Evolutionary conservation across 2,888 invertebrate genomes (phyloP).

Genomic region (Mesorhabditis spiculigera): DNA sequence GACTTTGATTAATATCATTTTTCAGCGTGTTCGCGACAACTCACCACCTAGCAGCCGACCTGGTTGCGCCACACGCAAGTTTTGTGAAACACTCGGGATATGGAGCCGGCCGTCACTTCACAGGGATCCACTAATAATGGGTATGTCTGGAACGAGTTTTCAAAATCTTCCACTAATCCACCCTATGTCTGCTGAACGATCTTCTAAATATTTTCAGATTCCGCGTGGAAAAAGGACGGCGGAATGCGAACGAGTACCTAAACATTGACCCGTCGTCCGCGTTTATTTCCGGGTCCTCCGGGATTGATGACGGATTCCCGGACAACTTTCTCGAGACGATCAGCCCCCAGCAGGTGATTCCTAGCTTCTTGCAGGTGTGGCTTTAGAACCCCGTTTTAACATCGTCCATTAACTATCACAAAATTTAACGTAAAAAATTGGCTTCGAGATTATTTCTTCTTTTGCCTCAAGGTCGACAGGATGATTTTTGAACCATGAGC

Average conservation of each 20-base stretch:
- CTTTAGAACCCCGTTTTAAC: too few relatives aligned
- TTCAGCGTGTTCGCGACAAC: too few relatives aligned
- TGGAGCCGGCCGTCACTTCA: slow-evolving; percentile 17
- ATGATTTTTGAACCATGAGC: too few relatives aligned
- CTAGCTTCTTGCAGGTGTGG: too few relatives aligned
- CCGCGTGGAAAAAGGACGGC: slow-evolving; percentile 11
- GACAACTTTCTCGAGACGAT: slow-evolving; percentile 56
- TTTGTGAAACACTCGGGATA: neutral
- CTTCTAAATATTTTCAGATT: slow-evolving; percentile 1
- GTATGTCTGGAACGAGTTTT: neutral
- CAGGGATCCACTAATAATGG: neutral
- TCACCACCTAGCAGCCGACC: too few relatives aligned
- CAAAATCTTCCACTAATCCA: neutral
- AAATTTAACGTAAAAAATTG: too few relatives aligned
- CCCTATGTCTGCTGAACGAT: neutral
- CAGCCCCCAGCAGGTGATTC: slow-evolving; percentile 42
- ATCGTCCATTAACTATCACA: too few relatives aligned
- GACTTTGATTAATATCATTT: too few relatives aligned
- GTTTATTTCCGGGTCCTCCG: slow-evolving; percentile 28
- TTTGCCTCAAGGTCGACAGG: too few relatives aligned
- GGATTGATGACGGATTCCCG: slow-evolving; percentile 50
- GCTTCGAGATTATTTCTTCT: too few relatives aligned
- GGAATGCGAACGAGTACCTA: slow-evolving; percentile 33
- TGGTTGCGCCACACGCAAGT: too few relatives aligned
- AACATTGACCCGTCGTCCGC: slow-evolving; percentile 50